Percentiles rank a stretch among this genome's conserved stretches.
phyloP scores from a whole-genome alignment of 2,113 vertebrate genomes.

The Vulpes ferrilata region DNA sequence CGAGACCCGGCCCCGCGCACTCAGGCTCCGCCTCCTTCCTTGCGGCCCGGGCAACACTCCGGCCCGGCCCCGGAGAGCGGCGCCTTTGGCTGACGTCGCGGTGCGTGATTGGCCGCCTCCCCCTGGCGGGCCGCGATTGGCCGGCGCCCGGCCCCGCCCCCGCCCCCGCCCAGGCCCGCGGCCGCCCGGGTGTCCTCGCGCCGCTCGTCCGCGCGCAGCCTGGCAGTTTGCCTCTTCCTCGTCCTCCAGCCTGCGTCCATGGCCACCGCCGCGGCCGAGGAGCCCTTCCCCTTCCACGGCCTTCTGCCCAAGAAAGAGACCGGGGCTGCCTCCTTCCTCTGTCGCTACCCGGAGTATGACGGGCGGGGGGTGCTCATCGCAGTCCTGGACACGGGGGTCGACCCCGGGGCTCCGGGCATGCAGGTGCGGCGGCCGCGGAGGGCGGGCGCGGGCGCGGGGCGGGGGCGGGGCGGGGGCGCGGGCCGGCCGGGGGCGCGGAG shows the following conservation, averaged over 20 bases:
- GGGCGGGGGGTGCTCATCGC: conserved; percentile 96
- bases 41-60: neutral
- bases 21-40: conserved; percentile 39
- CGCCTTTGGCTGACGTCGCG: neutral
- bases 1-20: rapidly evolving
- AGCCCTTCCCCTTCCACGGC: conserved; percentile 96
- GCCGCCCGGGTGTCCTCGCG: conserved; percentile 11
- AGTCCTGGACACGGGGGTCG: conserved; percentile 97
- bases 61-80: neutral
- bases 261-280: conserved; percentile 92
- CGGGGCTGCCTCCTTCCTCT: conserved; percentile 94
- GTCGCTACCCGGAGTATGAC: conserved; percentile 95
- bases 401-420: conserved; percentile 98
- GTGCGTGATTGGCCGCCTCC: neutral
- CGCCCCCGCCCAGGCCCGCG: neutral
- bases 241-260: conserved; percentile 83
- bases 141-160: neutral
- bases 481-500: neutral
- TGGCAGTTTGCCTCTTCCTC: conserved; percentile 39
- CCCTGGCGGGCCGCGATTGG: neutral
- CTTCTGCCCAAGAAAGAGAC: conserved; percentile 98
- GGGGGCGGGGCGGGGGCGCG: neutral
- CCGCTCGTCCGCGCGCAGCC: neutral
- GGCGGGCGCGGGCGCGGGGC: neutral
- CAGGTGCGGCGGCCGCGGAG: conserved; percentile 89